These are phyloP conservation scores for Microtus pennsylvanicus DNA, from an alignment of 2,113 vertebrate genomes.

Conservation along the genomic window DNA sequence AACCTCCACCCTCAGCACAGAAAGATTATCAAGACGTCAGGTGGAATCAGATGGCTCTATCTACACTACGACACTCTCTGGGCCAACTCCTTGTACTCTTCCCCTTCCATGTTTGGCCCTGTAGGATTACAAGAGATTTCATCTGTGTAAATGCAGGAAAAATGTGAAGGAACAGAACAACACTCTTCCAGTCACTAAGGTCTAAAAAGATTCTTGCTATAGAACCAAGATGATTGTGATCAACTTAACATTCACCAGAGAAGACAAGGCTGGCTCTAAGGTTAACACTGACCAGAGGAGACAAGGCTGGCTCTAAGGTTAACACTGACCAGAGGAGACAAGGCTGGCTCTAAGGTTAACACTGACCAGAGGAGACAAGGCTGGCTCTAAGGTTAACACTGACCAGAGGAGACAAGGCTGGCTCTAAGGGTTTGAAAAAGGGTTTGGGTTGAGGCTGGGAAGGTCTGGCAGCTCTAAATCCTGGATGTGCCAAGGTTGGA, in stretches of 20 bases:
- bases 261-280: not conserved
- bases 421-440: not conserved
- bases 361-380: no score
- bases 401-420: conserved; percentile 3
- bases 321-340: no score
- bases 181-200: conserved; percentile 56
- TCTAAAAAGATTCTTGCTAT: conserved; percentile 30
- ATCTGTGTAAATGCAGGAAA: conserved; percentile 72
- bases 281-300: not conserved
- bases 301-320: not conserved
- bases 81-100: not conserved
- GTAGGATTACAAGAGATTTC: conserved; percentile 68
- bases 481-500: not conserved
- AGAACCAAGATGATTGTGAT: conserved; percentile 19
- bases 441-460: not conserved
- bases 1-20: not conserved
- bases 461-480: not conserved
- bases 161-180: conserved; percentile 74
- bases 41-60: conserved; percentile 9
- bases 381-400: not conserved
- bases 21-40: conserved; percentile 33
- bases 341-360: no score
- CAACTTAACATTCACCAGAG: conserved; percentile 42
- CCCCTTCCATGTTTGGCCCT: conserved; percentile 59
- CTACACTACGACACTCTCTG: not conserved